Percentiles rank a stretch among this genome's conserved stretches.
Conservation (phyloP, 1,140 invertebrate genomes). For the Anastrepha obliqua region DNA sequence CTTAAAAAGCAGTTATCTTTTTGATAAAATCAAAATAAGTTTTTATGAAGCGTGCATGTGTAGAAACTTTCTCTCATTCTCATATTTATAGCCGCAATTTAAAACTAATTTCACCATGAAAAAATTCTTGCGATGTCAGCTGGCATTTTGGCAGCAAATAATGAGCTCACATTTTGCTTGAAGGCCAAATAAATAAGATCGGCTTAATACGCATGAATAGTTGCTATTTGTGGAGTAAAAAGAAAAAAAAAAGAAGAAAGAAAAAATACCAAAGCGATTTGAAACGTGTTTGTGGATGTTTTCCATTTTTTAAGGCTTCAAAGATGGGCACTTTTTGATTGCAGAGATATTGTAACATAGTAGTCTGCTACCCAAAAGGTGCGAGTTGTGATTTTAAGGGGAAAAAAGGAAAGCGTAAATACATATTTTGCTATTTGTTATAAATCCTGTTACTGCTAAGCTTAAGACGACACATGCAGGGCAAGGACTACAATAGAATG, state of each 20-base stretch:
- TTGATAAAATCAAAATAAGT: background rate
- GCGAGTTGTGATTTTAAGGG: background rate
- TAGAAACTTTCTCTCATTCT: background rate
- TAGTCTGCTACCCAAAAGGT: background rate
- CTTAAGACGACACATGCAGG: background rate
- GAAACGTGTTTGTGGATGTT: background rate
- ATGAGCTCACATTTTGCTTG: background rate
- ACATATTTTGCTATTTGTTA: background rate
- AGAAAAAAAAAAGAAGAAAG: background rate
- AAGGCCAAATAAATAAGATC: conserved; percentile 24
- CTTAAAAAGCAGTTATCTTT: background rate
- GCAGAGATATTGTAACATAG: background rate
- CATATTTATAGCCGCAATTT: background rate
- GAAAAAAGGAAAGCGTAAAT: background rate
- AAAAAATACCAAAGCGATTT: background rate
- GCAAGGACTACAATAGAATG: background rate
- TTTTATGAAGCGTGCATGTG: background rate
- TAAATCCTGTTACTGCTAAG: conserved; percentile 16
- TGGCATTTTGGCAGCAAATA: background rate
- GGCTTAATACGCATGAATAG: conserved; percentile 38
- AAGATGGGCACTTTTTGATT: conserved; percentile 1
- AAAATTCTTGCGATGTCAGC: background rate
- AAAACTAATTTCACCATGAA: conserved; percentile 45
- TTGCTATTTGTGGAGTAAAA: conserved; percentile 12
- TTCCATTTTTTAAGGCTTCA: background rate